A percentile compares a stretch with the other conserved stretches of the same genome.
Conservation (phyloP, 1,140 invertebrate species). For the Stenopsyche tienmushanensis region DNA sequence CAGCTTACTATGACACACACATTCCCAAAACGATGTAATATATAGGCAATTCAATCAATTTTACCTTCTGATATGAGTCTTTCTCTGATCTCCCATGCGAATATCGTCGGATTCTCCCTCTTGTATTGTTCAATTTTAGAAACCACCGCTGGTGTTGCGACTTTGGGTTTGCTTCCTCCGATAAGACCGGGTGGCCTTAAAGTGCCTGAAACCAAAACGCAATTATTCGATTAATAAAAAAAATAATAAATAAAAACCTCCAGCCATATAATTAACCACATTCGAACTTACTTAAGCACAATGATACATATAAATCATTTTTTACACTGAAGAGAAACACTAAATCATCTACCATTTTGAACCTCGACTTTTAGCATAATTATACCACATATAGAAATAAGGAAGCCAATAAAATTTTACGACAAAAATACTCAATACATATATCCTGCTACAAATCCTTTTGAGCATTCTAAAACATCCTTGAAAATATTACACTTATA, state of each 20-base stretch:
- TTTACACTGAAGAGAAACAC: no score
- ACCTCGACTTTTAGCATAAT: no score
- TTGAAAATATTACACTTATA: no score
- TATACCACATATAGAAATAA: no score
- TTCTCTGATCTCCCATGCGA: slow-evolving; percentile 95
- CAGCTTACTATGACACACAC: neutral
- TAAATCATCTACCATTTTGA: no score
- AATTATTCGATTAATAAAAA: slow-evolving; percentile 4
- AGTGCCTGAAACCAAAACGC: slow-evolving; percentile 69
- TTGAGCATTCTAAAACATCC: no score
- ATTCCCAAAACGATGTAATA: neutral
- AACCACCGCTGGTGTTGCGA: slow-evolving; percentile 94
- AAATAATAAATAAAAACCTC: neutral
- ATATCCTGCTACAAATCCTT: no score
- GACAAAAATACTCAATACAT: no score
- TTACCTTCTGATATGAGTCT: slow-evolving; percentile 92
- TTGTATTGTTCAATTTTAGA: slow-evolving; percentile 97
- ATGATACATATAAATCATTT: no score
- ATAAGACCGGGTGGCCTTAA: slow-evolving; percentile 92
- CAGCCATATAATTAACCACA: neutral
- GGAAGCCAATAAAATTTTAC: no score
- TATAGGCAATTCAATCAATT: no score
- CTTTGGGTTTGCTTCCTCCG: slow-evolving; percentile 97
- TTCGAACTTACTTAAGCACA: no score
- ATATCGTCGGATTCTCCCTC: slow-evolving; percentile 95